phyloP scores from a whole-genome alignment of 2,113 vertebrate species.

The Promerops cafer region DNA sequence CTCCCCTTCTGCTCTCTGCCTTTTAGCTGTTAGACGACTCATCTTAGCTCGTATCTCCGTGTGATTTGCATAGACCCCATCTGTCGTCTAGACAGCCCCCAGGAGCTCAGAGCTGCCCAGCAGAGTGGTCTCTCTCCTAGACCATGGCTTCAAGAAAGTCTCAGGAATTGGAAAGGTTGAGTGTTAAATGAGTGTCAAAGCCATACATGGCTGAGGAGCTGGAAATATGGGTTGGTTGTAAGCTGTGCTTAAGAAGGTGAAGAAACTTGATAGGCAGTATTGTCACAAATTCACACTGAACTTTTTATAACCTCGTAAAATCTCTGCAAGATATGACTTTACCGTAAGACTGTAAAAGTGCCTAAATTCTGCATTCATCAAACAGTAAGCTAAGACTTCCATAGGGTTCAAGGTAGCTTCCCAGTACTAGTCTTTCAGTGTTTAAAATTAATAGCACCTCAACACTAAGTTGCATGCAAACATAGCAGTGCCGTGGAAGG shows the following conservation, averaged over 20 bases:
- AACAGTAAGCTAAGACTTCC: not conserved
- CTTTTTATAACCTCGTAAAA: not conserved
- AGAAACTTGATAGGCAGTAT: not conserved
- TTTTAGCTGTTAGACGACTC: not conserved
- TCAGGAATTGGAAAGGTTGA: not conserved
- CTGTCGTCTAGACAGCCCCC: not conserved
- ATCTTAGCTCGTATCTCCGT: not conserved
- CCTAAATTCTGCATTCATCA: not conserved
- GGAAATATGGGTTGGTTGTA: not conserved
- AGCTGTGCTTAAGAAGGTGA: not conserved
- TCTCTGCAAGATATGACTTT: not conserved
- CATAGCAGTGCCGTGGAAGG: not conserved
- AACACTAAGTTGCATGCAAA: not conserved
- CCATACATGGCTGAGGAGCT: not conserved
- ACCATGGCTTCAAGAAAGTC: not conserved
- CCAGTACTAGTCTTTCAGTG: not conserved
- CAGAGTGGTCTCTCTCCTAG: not conserved
- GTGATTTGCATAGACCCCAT: conserved; percentile 8
- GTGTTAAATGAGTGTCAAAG: not conserved
- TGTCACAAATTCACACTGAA: not conserved
- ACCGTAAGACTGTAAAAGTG: not conserved
- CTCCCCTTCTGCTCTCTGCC: not conserved
- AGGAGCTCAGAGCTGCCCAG: not conserved
- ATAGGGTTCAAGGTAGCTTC: not conserved
- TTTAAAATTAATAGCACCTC: not conserved